These are phyloP conservation scores for Acrocera orbiculus DNA, from an alignment of 2,888 invertebrate species.

Conservation along the genomic window DNA sequence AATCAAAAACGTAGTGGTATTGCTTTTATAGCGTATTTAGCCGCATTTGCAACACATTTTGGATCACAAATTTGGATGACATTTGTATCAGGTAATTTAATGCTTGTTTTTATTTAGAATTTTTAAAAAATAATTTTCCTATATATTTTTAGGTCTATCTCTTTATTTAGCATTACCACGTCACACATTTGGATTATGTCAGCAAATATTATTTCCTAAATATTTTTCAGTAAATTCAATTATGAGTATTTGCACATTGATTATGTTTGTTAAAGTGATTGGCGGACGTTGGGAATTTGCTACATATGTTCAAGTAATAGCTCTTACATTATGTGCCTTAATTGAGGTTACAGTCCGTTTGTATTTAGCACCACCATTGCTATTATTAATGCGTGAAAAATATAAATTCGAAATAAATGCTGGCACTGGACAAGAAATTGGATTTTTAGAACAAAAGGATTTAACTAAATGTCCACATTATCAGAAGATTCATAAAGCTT, in stretches of 20 bases:
- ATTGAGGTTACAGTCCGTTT: constrained; percentile 61
- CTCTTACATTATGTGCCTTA: constrained; percentile 28
- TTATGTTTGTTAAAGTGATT: constrained; percentile 39
- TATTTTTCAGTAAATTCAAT: constrained; percentile 66
- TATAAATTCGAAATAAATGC: constrained; percentile 55
- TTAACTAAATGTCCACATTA: constrained; percentile 64
- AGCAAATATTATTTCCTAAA: constrained; percentile 69
- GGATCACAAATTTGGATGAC: constrained; percentile 90
- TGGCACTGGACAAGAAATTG: constrained; percentile 64
- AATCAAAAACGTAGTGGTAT: constrained; percentile 17
- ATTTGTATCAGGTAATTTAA: constrained; percentile 55
- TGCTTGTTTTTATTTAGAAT: background rate
- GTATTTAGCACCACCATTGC: constrained; percentile 55
- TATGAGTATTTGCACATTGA: constrained; percentile 52
- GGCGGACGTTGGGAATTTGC: constrained; percentile 38
- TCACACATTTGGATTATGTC: constrained; percentile 73
- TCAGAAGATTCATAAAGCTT: constrained; percentile 51
- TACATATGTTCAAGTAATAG: constrained; percentile 35
- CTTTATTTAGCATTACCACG: constrained; percentile 72
- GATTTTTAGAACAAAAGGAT: constrained; percentile 50
- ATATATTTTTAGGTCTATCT: constrained; percentile 48
- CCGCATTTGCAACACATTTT: constrained; percentile 62
- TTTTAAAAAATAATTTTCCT: constrained; percentile 1
- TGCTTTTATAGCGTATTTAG: constrained; percentile 49
- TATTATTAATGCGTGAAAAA: constrained; percentile 55